Base-by-base conservation (phyloP, 2,888 invertebrate species). In the Ectropis crepuscularia region DNA sequence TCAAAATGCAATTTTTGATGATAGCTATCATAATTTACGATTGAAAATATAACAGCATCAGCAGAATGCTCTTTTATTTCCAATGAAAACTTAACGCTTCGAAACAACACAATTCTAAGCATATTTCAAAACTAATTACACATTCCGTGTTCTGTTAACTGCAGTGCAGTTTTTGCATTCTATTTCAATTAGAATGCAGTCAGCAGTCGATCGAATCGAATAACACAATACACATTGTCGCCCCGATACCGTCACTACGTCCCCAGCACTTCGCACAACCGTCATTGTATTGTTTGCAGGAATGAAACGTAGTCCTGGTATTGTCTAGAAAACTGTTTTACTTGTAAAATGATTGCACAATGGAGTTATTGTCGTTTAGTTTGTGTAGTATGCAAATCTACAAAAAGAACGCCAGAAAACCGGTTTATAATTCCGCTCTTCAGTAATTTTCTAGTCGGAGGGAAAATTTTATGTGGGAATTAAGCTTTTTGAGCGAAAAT, bases 321-420 rank as follows among this genome's bases (percentile, higher is more conserved):
- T 86, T 87, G 86, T 86, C 78, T 78, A 69, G 61, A 64, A 72
- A 76, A 82, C 83, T 86, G 85, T 77, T 76, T 79, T 74, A 74
- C 68, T 76, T 59, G 80, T 79, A 82, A 61, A 83, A 85, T 83
- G 81, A 83, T 83, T 80, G 81, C 79, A 75, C 74, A 81, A 84
- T 54, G 10, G 79, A 76, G 74, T 77, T 79, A 82, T 82, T 82
- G 82, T 83, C 79, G 78, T 73, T 77, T 77, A 80, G 76, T 78
- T 79, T 75, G 81, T 79, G 76, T 70, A 60, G 73, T 79, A 78
- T 75, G 78, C 78, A 79, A 82, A 82, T 77, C 76, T 74, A 69
- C 78, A 76, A 80, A 78, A 75, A 64, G 51, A 76, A 74, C 71
- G 62, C 55, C 67, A 53, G 53, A 65, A 67, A 77, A 76, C 74